Evolutionary conservation across 1,140 invertebrate species (phyloP).

Genomic region (Tetragnatha versicolor): DNA sequence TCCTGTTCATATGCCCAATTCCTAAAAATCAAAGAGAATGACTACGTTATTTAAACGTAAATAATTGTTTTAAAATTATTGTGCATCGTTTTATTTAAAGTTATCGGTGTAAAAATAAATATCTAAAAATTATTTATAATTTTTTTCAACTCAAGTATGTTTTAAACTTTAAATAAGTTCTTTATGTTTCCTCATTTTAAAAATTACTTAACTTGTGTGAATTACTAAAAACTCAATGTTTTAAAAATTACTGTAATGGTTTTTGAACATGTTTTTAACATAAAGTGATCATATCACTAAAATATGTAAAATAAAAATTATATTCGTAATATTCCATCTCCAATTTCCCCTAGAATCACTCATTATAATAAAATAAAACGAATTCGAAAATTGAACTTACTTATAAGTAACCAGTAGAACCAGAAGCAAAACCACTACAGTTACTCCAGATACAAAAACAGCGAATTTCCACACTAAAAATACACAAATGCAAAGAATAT

Average conservation of each 20-base stretch:
- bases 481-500: no score
- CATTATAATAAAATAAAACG: neutral
- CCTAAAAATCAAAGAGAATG: conserved; percentile 63
- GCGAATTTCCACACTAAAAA: conserved; percentile 72
- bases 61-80: neutral
- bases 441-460: conserved; percentile 77
- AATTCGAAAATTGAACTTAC: neutral
- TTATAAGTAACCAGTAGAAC: conserved; percentile 75
- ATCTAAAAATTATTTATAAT: no score
- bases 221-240: neutral
- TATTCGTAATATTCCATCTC: no score
- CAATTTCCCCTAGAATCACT: no score
- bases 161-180: no score
- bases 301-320: no score
- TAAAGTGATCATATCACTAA: no score
- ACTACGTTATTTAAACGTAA: neutral
- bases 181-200: no score
- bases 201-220: no score
- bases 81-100: no score
- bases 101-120: no score
- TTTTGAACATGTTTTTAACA: neutral
- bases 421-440: conserved; percentile 74
- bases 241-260: neutral
- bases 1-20: conserved; percentile 96
- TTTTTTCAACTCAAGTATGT: no score